Base-by-base conservation (phyloP, 2,888 invertebrate species). In the Cheiracanthium punctorium region DNA sequence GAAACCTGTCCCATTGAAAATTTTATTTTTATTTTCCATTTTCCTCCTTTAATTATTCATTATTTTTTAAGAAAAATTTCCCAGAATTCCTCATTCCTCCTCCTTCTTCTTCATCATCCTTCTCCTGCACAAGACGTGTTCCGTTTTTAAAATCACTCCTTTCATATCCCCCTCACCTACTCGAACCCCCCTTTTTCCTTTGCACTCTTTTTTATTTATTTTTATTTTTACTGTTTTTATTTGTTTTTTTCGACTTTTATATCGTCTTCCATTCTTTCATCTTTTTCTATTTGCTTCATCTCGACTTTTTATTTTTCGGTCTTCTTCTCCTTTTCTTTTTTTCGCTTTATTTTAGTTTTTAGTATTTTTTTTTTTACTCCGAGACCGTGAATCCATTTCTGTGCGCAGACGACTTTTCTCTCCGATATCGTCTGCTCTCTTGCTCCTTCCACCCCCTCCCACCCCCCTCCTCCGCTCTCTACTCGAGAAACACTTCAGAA, bases 401-500 rank as follows among this genome's bases (percentile, higher is more conserved):
- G 58, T 58, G 58, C 58, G 58, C 58, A 58, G 58, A 58, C 58
- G 58, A 58, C 58, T 58, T 58, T 58, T 24, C 48, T n/a, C 8
- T 17, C 48, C 17, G 14, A 48, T 10, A 17, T n/a, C 48, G 17
- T n/a, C 48, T n/a, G 5, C 37, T 48, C 48, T 48, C 24, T 17
- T 12, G 4, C n/a, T n/a, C n/a, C 2, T 2, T 58, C 58, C 24
- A 24, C 20, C 20, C 58, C 20, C 58, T 24, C 24, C 24, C 7
- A 2, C 7, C 17, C 43, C 1, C 17, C 43, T 17, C 1, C 43
- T 17, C 20, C 10, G 7, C 24, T 24, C 58, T 0, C 20, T 58
- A 58, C 58, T 58, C 58, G 58, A 58, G 58, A 58, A 58, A 58
- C 58, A 58, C 58, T 58, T 58, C 58, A 58, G 58, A 58, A 58